Evolutionary conservation across 1,140 invertebrate genomes (phyloP).

Genomic region (Cardiocondyla obscurior): DNA sequence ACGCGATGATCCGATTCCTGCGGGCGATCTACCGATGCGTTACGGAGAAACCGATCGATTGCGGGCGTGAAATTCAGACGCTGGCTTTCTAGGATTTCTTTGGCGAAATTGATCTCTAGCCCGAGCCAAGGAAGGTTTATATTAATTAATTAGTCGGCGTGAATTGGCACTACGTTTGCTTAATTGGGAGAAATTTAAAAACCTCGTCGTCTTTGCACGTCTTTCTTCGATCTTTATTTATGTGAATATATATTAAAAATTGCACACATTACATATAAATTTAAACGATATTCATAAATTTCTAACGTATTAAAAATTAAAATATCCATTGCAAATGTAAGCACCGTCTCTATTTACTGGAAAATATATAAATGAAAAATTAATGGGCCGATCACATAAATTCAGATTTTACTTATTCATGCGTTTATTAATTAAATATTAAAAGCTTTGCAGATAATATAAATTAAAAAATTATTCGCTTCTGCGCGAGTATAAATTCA

Average conservation of each 20-base stretch:
- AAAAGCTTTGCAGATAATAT: constrained; percentile 53
- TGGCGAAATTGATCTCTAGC: background rate
- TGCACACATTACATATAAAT: constrained; percentile 29
- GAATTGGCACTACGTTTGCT: background rate
- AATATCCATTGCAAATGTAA: constrained; percentile 54
- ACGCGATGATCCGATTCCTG: constrained; percentile 6
- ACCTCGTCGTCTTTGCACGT: background rate
- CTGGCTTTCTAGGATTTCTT: background rate
- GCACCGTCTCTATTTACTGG: constrained; percentile 41
- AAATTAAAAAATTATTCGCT: constrained; percentile 53
- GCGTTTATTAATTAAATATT: constrained; percentile 55
- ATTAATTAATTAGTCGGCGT: background rate
- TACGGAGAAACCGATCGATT: constrained; percentile 17
- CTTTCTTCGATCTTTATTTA: background rate
- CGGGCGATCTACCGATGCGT: constrained; percentile 20
- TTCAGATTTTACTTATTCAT: constrained; percentile 46
- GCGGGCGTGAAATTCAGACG: background rate
- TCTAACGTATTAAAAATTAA: constrained; percentile 49
- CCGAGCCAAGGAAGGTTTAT: background rate
- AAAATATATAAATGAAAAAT: constrained; percentile 57
- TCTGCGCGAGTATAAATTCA: constrained; percentile 51
- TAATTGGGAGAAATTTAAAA: background rate
- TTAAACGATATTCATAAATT: constrained; percentile 45
- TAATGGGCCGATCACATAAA: constrained; percentile 45
- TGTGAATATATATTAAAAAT: constrained; percentile 29